Evolutionary conservation across 2,797 vertebrate genomes (phyloP).

Genomic region (Cercopithecus hamlyni): DNA sequence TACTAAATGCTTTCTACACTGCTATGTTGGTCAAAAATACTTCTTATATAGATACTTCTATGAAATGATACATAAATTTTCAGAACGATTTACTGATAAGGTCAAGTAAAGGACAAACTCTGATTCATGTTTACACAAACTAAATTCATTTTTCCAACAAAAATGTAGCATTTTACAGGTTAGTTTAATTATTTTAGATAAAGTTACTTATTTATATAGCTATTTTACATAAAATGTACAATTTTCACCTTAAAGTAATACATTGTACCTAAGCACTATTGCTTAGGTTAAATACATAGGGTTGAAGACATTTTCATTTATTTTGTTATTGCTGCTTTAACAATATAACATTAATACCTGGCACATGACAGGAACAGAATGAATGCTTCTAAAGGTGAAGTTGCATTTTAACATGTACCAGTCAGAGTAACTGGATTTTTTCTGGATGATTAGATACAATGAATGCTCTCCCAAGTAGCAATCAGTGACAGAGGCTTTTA

Average conservation of each 20-base stretch:
- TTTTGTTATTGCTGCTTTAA: background rate
- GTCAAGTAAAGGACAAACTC: background rate
- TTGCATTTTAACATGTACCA: background rate
- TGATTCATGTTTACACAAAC: background rate
- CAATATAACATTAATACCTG: background rate
- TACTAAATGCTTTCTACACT: background rate
- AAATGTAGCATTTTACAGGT: background rate
- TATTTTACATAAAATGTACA: background rate
- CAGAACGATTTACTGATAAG: background rate
- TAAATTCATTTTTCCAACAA: background rate
- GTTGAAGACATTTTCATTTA: background rate
- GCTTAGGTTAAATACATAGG: too few species aligned
- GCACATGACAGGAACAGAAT: background rate
- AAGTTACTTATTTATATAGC: background rate
- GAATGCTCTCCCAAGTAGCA: background rate
- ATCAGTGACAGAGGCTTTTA: background rate
- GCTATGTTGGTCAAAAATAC: background rate
- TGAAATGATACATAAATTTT: background rate
- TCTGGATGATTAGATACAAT: background rate
- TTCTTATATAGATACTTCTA: background rate
- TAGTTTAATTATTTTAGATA: background rate
- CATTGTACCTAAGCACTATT: background rate
- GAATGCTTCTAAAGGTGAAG: background rate
- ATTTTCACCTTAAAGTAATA: background rate
- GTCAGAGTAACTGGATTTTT: background rate